Conservation (phyloP, 2,888 invertebrate species). For the Itoplectis maculator region DNA sequence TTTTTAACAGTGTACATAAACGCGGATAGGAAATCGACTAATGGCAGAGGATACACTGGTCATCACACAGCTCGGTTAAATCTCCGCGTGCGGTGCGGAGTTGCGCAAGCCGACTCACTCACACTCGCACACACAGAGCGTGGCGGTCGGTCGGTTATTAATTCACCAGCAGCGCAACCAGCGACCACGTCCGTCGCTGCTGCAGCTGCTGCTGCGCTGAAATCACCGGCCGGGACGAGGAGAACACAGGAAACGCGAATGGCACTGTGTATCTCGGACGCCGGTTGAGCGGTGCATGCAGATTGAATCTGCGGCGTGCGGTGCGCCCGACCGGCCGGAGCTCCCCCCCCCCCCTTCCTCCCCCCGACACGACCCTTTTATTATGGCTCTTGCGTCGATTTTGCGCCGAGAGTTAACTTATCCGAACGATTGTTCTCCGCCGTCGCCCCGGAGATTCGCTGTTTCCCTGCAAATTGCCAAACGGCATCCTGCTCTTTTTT, state of each 20-base stretch:
- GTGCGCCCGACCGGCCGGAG: not conserved
- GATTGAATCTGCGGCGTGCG: conserved; percentile 35
- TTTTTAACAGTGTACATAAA: conserved; percentile 6
- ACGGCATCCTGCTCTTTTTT: too few species aligned
- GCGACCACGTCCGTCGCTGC: conserved; percentile 56
- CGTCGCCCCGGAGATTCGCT: not conserved
- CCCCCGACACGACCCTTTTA: not conserved
- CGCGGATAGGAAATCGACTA: conserved; percentile 32
- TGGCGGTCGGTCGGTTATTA: conserved; percentile 57
- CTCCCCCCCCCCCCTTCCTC: too few species aligned
- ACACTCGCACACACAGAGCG: too few species aligned
- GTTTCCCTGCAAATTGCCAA: not conserved
- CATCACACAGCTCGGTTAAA: conserved; percentile 33
- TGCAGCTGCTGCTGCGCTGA: conserved; percentile 22
- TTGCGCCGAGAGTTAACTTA: conserved; percentile 14
- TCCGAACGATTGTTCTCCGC: conserved; percentile 15
- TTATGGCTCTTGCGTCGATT: conserved; percentile 16
- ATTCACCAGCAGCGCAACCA: conserved; percentile 41
- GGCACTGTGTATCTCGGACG: not conserved
- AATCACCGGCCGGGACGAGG: conserved; percentile 33
- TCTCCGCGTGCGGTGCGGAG: conserved; percentile 17
- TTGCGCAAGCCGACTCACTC: conserved; percentile 55
- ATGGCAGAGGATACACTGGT: conserved; percentile 18
- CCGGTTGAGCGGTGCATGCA: conserved; percentile 21
- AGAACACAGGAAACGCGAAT: conserved; percentile 53